These are phyloP conservation scores for Ips typographus DNA, from an alignment of 1,140 invertebrate species.

Conservation along the genomic window DNA sequence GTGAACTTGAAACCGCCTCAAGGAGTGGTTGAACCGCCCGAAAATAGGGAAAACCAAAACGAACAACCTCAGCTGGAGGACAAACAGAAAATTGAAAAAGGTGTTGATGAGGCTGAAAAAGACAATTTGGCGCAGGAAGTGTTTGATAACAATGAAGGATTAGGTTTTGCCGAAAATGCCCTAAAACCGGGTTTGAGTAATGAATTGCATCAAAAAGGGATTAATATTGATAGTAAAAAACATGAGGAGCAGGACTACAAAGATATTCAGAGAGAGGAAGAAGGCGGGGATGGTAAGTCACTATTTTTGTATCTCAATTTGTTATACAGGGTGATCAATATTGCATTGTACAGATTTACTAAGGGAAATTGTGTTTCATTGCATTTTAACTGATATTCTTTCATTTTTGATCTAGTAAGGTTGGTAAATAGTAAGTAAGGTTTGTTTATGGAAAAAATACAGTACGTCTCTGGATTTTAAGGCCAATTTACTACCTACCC, in stretches of 20 bases:
- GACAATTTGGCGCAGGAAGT: constrained; percentile 48
- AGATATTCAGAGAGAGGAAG: constrained; percentile 38
- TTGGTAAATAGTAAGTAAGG: no score
- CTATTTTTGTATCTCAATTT: background rate
- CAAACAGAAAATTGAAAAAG: constrained; percentile 19
- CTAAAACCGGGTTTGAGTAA: constrained; percentile 33
- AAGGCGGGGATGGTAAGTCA: constrained; percentile 24
- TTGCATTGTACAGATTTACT: no score
- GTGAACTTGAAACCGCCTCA: constrained; percentile 37
- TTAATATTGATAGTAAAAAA: constrained; percentile 32
- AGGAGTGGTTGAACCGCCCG: constrained; percentile 43
- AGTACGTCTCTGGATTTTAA: no score
- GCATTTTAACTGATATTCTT: no score
- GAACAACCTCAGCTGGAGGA: constrained; percentile 40
- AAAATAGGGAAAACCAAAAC: constrained; percentile 39
- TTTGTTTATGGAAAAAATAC: no score
- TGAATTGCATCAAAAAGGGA: constrained; percentile 34
- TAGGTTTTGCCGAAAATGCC: constrained; percentile 32
- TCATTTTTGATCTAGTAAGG: no score
- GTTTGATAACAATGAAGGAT: constrained; percentile 40
- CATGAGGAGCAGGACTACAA: constrained; percentile 41
- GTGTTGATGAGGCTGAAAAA: constrained; percentile 42
- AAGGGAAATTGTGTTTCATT: no score
- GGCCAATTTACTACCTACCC: no score
- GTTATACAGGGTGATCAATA: background rate